These are phyloP conservation scores for Caenorhabditis afra DNA, from an alignment of 2,888 invertebrate species.

Conservation along the genomic window DNA sequence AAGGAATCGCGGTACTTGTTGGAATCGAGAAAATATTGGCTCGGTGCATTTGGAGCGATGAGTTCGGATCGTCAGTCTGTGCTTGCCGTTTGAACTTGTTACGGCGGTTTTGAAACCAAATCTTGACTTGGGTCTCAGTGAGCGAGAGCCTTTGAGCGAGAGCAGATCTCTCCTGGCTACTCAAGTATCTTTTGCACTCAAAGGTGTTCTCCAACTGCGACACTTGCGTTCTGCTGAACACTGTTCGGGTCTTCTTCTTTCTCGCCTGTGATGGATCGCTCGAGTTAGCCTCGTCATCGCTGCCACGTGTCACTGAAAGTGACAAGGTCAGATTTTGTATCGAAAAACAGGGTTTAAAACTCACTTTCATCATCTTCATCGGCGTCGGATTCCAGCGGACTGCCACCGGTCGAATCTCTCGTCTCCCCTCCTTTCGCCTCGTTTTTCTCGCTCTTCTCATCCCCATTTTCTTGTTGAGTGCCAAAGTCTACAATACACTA, in stretches of 20 bases:
- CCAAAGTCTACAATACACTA: slow-evolving; percentile 39
- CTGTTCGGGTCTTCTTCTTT: slow-evolving; percentile 80
- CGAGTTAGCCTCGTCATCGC: slow-evolving; percentile 66
- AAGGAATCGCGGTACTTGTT: slow-evolving; percentile 1
- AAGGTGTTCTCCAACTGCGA: slow-evolving; percentile 77
- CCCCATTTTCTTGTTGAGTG: slow-evolving; percentile 32
- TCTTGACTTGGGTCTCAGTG: slow-evolving; percentile 79
- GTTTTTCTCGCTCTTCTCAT: slow-evolving; percentile 44
- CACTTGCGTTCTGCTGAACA: slow-evolving; percentile 78
- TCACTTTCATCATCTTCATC: slow-evolving; percentile 65
- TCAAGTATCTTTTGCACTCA: slow-evolving; percentile 74
- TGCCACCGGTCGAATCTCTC: slow-evolving; percentile 63
- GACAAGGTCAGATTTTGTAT: not conserved
- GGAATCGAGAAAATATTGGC: slow-evolving; percentile 54
- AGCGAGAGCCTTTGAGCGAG: slow-evolving; percentile 74
- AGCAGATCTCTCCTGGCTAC: slow-evolving; percentile 71
- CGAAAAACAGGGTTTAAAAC: not conserved
- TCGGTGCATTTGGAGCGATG: slow-evolving; percentile 61
- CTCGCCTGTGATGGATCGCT: slow-evolving; percentile 57
- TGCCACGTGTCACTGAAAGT: slow-evolving; percentile 58
- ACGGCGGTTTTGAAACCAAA: slow-evolving; percentile 79
- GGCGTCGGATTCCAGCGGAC: slow-evolving; percentile 68
- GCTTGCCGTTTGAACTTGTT: slow-evolving; percentile 76
- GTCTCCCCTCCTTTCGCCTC: slow-evolving; percentile 42
- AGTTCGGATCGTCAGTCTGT: slow-evolving; percentile 62